Conservation (phyloP, 2,113 vertebrate species). For the Verasper variegatus region DNA sequence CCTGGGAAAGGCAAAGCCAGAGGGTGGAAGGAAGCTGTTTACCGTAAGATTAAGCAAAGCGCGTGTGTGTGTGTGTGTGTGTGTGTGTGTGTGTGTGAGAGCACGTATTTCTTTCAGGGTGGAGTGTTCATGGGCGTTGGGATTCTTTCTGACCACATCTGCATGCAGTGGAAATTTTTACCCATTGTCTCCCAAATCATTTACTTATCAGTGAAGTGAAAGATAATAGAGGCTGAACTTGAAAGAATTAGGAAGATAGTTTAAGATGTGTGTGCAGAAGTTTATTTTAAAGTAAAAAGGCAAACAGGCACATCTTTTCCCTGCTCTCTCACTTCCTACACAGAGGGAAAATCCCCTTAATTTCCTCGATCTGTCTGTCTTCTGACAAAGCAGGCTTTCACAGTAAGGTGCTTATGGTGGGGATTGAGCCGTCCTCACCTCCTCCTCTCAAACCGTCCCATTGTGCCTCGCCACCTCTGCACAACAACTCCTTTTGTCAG, state of each 20-base stretch:
- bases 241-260: background rate
- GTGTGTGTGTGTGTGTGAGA: slow-evolving; percentile 47
- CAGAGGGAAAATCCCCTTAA: slow-evolving; percentile 45
- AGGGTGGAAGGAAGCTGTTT: slow-evolving; percentile 66
- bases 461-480: slow-evolving; percentile 75
- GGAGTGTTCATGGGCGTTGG: slow-evolving; percentile 39
- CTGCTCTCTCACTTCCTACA: slow-evolving; percentile 3
- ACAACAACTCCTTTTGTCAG: slow-evolving; percentile 74
- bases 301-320: background rate
- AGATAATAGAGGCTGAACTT: background rate
- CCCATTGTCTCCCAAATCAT: slow-evolving; percentile 11
- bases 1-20: slow-evolving; percentile 67
- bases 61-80: slow-evolving; percentile 37
- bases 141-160: slow-evolving; percentile 50
- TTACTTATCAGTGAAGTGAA: background rate
- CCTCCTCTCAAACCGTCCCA: slow-evolving; percentile 72
- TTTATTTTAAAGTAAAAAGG: background rate
- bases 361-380: slow-evolving; percentile 35
- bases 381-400: slow-evolving; percentile 63
- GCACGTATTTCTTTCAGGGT: slow-evolving; percentile 49
- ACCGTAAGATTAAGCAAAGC: slow-evolving; percentile 64
- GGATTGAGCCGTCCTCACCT: slow-evolving; percentile 60
- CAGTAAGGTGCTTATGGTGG: slow-evolving; percentile 58
- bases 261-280: too few species aligned
- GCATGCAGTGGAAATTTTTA: slow-evolving; percentile 17